Percentiles rank a stretch among this genome's conserved stretches.
Conservation (phyloP, 1,140 invertebrate genomes). For the Sesamia nonagrioides region DNA sequence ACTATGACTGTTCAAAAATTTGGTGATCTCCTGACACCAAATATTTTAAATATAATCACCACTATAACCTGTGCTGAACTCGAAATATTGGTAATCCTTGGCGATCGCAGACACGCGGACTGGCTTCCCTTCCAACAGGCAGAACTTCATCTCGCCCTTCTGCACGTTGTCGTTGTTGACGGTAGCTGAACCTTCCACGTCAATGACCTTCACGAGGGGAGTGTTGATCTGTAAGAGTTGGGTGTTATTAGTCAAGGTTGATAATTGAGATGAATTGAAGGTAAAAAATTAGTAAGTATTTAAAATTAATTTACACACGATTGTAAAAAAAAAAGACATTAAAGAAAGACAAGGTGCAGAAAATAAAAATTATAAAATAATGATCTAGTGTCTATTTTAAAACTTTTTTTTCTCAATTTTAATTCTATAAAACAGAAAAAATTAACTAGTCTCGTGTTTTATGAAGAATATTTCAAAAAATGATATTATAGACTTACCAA, state of each 20-base stretch:
- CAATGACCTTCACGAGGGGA: conserved; percentile 88
- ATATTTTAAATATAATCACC: conserved; percentile 74
- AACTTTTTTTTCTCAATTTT: too few relatives aligned
- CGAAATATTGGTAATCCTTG: conserved; percentile 88
- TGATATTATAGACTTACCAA: conserved; percentile 67
- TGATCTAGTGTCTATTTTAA: too few relatives aligned
- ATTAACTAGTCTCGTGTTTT: too few relatives aligned
- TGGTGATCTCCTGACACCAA: neutral
- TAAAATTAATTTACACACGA: too few relatives aligned
- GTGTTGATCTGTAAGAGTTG: conserved; percentile 69
- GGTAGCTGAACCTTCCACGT: conserved; percentile 80
- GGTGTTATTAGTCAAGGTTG: conserved; percentile 1
- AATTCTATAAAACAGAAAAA: too few relatives aligned
- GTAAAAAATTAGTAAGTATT: too few relatives aligned
- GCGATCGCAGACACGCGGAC: conserved; percentile 83
- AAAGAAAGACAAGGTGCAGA: too few relatives aligned
- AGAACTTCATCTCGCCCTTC: conserved; percentile 84
- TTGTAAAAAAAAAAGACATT: too few relatives aligned
- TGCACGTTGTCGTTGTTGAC: conserved; percentile 84
- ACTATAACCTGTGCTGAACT: conserved; percentile 85
- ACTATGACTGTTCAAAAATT: neutral
- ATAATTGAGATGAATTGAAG: too few relatives aligned
- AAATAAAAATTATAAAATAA: too few relatives aligned
- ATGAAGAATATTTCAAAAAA: neutral
- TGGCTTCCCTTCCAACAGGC: conserved; percentile 85